These are phyloP conservation scores for Noctua fimbriata DNA, from an alignment of 2,888 invertebrate genomes.

Conservation along the genomic window DNA sequence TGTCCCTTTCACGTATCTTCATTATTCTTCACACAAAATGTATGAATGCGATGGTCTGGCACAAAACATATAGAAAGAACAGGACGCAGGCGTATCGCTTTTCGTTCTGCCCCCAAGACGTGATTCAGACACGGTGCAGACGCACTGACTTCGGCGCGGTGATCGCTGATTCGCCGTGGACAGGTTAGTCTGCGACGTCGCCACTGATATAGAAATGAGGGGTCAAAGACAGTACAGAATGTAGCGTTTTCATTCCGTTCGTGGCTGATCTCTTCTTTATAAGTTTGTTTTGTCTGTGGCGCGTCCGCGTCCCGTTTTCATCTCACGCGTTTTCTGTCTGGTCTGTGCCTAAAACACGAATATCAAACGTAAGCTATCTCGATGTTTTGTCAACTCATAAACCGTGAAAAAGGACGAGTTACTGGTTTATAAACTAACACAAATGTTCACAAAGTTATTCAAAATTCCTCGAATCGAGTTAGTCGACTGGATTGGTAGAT, in stretches of 20 bases:
- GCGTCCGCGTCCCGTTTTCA: background rate
- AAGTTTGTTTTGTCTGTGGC: background rate
- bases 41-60: background rate
- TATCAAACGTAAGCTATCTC: background rate
- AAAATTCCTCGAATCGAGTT: conserved; percentile 7
- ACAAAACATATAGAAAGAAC: background rate
- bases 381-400: background rate
- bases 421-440: background rate
- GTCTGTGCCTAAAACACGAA: background rate
- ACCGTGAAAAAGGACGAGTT: background rate
- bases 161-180: background rate
- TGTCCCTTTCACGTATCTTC: background rate
- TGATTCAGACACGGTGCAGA: background rate
- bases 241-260: background rate
- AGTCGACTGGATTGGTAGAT: background rate
- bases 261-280: background rate
- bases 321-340: background rate
- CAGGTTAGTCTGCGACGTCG: background rate
- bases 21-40: background rate
- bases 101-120: background rate
- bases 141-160: background rate
- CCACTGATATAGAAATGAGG: background rate
- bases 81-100: background rate
- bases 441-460: background rate
- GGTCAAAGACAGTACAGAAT: background rate